phyloP scores from a whole-genome alignment of 1,140 invertebrate genomes.

The Ostrea edulis region DNA sequence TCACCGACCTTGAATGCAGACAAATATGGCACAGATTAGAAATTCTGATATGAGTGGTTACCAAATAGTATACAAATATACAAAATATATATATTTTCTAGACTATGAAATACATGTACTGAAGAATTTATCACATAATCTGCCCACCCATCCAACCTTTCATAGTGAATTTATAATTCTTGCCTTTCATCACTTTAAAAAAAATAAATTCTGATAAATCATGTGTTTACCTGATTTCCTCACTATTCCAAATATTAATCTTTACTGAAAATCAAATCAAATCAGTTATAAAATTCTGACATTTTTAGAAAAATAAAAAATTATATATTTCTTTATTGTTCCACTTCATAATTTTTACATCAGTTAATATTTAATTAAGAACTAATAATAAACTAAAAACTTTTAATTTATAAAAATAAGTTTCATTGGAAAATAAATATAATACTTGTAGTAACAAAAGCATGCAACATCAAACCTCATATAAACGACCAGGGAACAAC shows the following conservation, averaged over 20 bases:
- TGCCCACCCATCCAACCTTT: background rate
- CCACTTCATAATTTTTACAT: background rate
- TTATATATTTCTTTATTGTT: background rate
- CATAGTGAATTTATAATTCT: background rate
- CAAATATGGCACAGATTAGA: slow-evolving; percentile 37
- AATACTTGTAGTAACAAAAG: slow-evolving; percentile 30
- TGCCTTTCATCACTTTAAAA: background rate
- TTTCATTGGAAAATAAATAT: slow-evolving; percentile 19
- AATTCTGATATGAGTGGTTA: slow-evolving; percentile 10
- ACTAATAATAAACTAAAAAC: background rate
- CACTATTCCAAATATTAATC: slow-evolving; percentile 11
- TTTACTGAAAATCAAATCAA: slow-evolving; percentile 34
- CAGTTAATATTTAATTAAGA: background rate
- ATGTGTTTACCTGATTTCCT: slow-evolving; percentile 22
- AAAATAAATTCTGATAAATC: slow-evolving; percentile 22
- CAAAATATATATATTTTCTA: slow-evolving; percentile 10
- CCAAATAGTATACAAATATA: slow-evolving; percentile 16
- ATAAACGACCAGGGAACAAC: slow-evolving; percentile 14
- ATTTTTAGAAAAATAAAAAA: background rate
- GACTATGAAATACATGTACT: background rate
- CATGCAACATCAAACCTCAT: slow-evolving; percentile 33
- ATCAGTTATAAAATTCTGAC: background rate
- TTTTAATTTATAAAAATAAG: background rate
- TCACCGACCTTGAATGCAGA: slow-evolving; percentile 44
- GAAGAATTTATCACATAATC: background rate